Evolutionary conservation across 2,888 invertebrate species (phyloP).

Genomic region (Lasioglossum morio): DNA sequence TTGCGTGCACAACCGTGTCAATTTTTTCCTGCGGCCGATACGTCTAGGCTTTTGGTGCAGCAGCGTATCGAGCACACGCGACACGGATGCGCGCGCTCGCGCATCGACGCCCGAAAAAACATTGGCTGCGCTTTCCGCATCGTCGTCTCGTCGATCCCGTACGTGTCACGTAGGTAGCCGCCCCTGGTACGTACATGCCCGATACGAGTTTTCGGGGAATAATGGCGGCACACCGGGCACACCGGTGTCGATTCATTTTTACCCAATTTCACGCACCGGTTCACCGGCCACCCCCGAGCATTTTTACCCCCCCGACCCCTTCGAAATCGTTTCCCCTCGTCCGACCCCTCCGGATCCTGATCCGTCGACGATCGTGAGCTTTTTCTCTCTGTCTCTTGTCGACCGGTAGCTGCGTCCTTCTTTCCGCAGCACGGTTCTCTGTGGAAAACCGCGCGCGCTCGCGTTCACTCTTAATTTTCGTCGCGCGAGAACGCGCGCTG

Average conservation of each 20-base stretch:
- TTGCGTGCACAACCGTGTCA: conserved; percentile 11
- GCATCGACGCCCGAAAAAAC: conserved; percentile 33
- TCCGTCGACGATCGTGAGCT: background rate
- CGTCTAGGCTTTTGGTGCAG: conserved; percentile 7
- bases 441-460: conserved; percentile 41
- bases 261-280: conserved; percentile 74
- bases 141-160: conserved; percentile 50
- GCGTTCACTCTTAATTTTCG: conserved; percentile 67
- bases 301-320: background rate
- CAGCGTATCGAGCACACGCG: background rate
- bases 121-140: conserved; percentile 44
- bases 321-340: conserved; percentile 17
- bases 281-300: conserved; percentile 47
- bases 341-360: background rate
- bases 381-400: background rate
- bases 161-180: conserved; percentile 47
- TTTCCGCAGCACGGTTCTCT: background rate
- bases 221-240: conserved; percentile 51
- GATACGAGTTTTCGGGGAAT: conserved; percentile 58
- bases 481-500: conserved; percentile 59
- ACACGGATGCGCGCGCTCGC: background rate
- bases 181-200: conserved; percentile 26
- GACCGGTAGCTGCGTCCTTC: background rate
- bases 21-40: conserved; percentile 14
- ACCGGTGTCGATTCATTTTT: conserved; percentile 70